Evolutionary conservation across 2,797 vertebrate genomes (phyloP), one percentile per base, ranked within the genome.

Genomic region (Cuniculus paca): DNA sequence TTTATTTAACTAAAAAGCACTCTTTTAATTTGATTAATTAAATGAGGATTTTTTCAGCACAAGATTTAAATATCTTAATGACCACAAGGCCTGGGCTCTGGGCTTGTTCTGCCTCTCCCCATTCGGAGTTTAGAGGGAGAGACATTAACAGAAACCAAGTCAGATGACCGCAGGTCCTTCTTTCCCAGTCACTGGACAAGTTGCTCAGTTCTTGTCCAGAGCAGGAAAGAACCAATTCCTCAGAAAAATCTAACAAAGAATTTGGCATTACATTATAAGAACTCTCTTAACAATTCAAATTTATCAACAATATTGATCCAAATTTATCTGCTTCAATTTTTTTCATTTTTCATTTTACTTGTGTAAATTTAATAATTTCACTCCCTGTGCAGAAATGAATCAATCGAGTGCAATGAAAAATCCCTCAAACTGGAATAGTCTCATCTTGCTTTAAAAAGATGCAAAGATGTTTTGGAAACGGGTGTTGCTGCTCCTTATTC

Each of bases 121-220:
- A 89, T 96, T 98, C 98, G 19, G 95, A 95, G 75, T 98, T 98
- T 98, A 93, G n/a, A 90, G 56, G 93, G 95, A 98, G 94, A 97
- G 94, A 89, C 97, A 98, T 98, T 50, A 93, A 97, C 75, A 98
- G 97, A 98, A 95, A 63, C 96, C 94, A 97, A 96, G 93, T 56
- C 22, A 79, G 79, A 34, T 74, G 94, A 92, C 11, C 80, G 39
- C 19, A 77, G 36, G 77, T 78, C 81, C 79, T 89, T 80, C 94
- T 91, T 95, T 92, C 94, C 96, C 90, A 94, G 84, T 90, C 93
- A 93, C 16, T 92, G 96, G 97, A 97, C 93, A 97, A 98, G 98
- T 95, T 98, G 98, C 98, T 98, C 98, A 98, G 97, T 96, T 97
- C 98, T 98, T 96, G 96, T 93, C 90, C 95, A 93, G 95, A 97